Percentiles rank a stretch among this genome's conserved stretches.
Evolutionary conservation across 1,140 invertebrate species (phyloP).

Genomic region (Heliconius himera): DNA sequence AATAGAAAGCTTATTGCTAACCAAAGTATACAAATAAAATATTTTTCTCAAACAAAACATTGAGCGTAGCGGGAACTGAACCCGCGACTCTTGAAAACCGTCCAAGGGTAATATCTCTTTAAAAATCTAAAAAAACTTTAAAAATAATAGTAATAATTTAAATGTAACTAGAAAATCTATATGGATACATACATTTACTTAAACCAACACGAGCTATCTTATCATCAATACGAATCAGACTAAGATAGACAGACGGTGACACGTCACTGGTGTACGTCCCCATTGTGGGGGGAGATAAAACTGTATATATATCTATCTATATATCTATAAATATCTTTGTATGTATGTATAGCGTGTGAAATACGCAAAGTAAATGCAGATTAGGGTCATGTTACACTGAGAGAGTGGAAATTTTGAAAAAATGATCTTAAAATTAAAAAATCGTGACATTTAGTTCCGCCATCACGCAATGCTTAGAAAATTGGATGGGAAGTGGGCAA

Average conservation of each 20-base stretch:
- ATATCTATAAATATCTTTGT: constrained; percentile 10
- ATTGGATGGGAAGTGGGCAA: no score
- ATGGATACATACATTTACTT: constrained; percentile 7
- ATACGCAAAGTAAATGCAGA: not conserved
- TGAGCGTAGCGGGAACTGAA: no score
- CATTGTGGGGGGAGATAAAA: constrained; percentile 33
- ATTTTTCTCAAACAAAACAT: no score
- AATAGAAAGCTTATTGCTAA: no score
- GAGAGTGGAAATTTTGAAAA: not conserved
- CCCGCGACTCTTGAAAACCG: no score
- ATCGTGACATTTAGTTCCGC: no score
- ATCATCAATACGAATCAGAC: constrained; percentile 39
- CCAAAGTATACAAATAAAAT: no score
- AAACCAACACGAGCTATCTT: constrained; percentile 31
- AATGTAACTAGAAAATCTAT: not conserved
- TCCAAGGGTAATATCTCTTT: no score
- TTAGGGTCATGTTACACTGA: not conserved
- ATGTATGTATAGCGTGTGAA: not conserved
- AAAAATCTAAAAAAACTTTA: not conserved
- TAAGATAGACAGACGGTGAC: constrained; percentile 22
- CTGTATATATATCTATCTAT: constrained; percentile 11
- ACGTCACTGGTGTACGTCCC: constrained; percentile 19
- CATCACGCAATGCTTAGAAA: no score
- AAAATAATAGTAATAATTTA: not conserved
- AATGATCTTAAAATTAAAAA: no score